These are phyloP conservation scores for Eurosta solidaginis DNA, from an alignment of 1,140 invertebrate species.

Conservation along the genomic window DNA sequence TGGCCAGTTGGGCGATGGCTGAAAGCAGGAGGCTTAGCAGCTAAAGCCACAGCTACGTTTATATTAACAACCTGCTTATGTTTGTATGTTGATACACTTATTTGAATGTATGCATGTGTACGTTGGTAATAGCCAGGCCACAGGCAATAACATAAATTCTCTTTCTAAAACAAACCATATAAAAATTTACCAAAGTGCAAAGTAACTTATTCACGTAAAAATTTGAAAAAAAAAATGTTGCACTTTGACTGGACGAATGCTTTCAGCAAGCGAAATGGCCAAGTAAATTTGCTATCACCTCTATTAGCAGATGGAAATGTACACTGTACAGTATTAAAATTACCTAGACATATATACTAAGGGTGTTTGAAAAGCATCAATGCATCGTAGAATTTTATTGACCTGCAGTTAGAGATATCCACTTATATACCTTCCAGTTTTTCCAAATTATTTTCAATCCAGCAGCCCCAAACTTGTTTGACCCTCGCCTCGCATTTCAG, in stretches of 20 bases:
- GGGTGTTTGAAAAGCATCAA: too few relatives aligned
- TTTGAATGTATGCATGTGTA: not conserved
- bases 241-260: not conserved
- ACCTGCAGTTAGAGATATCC: too few relatives aligned
- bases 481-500: too few relatives aligned
- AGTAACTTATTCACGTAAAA: not conserved
- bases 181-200: constrained; percentile 14
- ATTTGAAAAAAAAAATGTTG: not conserved
- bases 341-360: too few relatives aligned
- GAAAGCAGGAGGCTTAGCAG: not conserved
- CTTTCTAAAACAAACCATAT: constrained; percentile 1
- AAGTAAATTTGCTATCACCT: not conserved
- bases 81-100: too few relatives aligned
- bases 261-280: not conserved
- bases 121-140: not conserved
- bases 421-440: too few relatives aligned
- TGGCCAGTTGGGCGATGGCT: not conserved
- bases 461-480: too few relatives aligned
- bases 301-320: not conserved
- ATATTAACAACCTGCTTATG: too few relatives aligned
- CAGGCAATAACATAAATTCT: constrained; percentile 12
- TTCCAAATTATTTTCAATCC: too few relatives aligned
- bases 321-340: not conserved
- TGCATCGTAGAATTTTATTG: too few relatives aligned
- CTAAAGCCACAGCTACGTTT: not conserved